Base-by-base conservation (phyloP, 53 echinoderm and acorn worm genomes). In the Holothuria leucospilota region DNA sequence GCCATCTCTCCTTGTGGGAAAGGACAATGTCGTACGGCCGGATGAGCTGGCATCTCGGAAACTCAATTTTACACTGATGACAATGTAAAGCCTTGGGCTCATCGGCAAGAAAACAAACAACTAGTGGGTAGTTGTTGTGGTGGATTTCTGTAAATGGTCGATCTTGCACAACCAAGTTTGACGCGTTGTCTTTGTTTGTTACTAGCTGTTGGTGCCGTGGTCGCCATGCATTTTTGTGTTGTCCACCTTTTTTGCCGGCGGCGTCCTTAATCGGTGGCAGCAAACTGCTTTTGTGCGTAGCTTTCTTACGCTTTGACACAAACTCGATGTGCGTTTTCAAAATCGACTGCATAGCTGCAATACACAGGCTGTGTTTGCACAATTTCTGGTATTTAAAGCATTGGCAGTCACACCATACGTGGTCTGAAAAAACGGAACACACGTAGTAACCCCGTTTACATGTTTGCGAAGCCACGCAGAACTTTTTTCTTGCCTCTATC, bases 201-300 rank as follows among this genome's bases (percentile, higher is more conserved):
- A 6, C 12, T 5, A 29, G 20, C 7, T 5, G 6, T 5, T 71
- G 6, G 4, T 71, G 72, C 27, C 81, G 2, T 59, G 34, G 81
- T 0, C 81, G 15, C 62, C 81, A 81, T 59, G 81, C 15, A 59
- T 81, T 60, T 40, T 81, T 81, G 39, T 81, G 81, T 16, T 59
- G 59, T 0, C 81, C 81, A 29, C 81, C 81, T 20, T 81, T 81
- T 59, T 81, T 81, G 3, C 81, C 73, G 0, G 73, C 73, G 0
- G 73, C 42, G 8, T 72, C 73, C 0, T 29, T 71, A 13, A 27
- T 28, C 4, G 72, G 72, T n/a, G n/a, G n/a, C n/a, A n/a, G n/a
- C n/a, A n/a, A n/a, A n/a, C n/a, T n/a, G n/a, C n/a, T n/a, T n/a
- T n/a, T n/a, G n/a, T n/a, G n/a, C n/a, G n/a, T n/a, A n/a, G n/a